Conservation (phyloP, 1,140 invertebrate species). For the Triops cancriformis region DNA sequence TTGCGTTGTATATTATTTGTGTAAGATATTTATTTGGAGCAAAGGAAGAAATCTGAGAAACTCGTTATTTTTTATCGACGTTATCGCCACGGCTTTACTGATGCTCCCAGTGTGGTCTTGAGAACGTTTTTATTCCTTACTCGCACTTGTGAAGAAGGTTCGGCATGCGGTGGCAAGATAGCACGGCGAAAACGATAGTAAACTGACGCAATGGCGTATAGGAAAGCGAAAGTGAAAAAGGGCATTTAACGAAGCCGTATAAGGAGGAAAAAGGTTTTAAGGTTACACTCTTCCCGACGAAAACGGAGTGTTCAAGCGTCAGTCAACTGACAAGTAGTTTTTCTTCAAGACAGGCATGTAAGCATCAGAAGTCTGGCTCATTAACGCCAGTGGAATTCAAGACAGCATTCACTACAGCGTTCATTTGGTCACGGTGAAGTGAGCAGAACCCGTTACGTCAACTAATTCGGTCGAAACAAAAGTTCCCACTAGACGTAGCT, state of each 20-base stretch:
- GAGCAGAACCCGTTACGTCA: constrained; percentile 54
- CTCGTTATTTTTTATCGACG: no score
- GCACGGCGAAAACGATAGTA: no score
- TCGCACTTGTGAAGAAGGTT: neutral
- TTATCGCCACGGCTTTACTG: neutral
- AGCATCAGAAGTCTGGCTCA: neutral
- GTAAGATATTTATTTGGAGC: no score
- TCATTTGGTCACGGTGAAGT: constrained; percentile 40
- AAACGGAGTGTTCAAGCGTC: neutral
- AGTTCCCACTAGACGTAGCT: constrained; percentile 51
- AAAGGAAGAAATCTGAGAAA: no score
- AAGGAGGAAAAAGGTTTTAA: no score
- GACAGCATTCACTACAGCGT: neutral
- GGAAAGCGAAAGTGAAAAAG: neutral
- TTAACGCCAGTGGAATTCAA: neutral
- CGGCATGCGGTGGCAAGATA: neutral
- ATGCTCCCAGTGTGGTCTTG: neutral
- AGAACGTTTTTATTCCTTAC: neutral
- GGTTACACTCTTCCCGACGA: neutral
- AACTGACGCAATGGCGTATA: neutral
- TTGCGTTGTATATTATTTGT: no score
- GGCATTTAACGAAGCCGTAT: neutral
- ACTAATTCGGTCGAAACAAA: constrained; percentile 55
- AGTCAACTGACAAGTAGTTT: neutral
- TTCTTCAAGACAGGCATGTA: neutral